These are phyloP conservation scores for Sturnira hondurensis DNA, from an alignment of 2,113 vertebrate genomes.

Conservation along the genomic window DNA sequence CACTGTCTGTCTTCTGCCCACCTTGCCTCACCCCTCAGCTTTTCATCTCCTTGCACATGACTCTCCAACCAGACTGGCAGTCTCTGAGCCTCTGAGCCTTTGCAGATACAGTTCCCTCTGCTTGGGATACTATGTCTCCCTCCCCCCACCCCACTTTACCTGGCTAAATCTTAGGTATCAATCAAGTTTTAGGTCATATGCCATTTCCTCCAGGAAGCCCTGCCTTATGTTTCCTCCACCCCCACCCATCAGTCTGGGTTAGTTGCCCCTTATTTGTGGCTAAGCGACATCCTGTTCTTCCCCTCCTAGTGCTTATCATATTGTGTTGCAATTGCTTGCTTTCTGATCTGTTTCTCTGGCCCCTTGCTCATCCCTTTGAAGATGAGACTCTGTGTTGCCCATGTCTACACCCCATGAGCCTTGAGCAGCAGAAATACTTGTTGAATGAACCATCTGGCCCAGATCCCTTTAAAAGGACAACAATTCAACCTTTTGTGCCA, in stretches of 20 bases:
- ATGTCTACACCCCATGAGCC: background rate
- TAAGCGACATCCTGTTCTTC: constrained; percentile 61
- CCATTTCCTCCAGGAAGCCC: constrained; percentile 57
- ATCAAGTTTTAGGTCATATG: background rate
- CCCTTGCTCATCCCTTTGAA: background rate
- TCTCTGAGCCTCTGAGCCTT: background rate
- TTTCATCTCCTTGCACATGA: background rate
- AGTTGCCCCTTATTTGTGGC: constrained; percentile 59
- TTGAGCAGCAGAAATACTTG: background rate
- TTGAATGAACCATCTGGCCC: background rate
- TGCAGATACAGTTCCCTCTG: background rate
- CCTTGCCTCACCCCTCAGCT: background rate
- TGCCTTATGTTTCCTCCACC: background rate
- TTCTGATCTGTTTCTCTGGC: constrained; percentile 1
- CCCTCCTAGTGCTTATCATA: background rate
- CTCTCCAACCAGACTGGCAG: background rate
- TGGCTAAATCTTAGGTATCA: background rate
- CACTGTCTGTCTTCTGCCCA: background rate
- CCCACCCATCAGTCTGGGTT: background rate
- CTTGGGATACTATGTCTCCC: background rate
- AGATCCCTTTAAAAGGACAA: background rate
- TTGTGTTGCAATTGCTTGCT: constrained; percentile 31
- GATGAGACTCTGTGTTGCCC: background rate
- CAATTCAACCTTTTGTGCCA: background rate
- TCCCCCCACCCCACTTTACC: background rate